A percentile compares a stretch with the other conserved stretches of the same genome.
Evolutionary conservation across 1,140 invertebrate genomes (phyloP).

Genomic region (Homalodisca vitripennis): DNA sequence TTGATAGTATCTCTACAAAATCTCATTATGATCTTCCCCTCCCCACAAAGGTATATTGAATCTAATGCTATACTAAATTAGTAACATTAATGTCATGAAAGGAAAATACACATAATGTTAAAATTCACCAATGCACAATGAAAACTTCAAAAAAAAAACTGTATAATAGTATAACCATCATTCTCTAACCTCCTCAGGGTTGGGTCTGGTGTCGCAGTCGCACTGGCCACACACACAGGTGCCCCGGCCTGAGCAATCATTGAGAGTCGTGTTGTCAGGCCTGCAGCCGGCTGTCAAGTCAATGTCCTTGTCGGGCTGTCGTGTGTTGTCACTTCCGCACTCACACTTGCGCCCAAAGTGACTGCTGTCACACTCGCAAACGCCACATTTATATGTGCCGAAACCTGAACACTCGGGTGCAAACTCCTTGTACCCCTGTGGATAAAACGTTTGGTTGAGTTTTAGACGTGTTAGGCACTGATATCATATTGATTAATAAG

Average conservation of each 20-base stretch:
- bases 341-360: slow-evolving; percentile 86
- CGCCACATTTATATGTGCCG: slow-evolving; percentile 80
- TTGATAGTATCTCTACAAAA: too few relatives aligned
- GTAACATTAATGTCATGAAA: too few relatives aligned
- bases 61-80: too few relatives aligned
- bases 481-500: too few relatives aligned
- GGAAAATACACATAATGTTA: too few relatives aligned
- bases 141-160: too few relatives aligned
- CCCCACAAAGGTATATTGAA: too few relatives aligned
- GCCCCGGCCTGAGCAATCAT: slow-evolving; percentile 74
- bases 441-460: too few relatives aligned
- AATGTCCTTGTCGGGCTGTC: slow-evolving; percentile 49
- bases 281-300: slow-evolving; percentile 64
- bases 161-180: too few relatives aligned
- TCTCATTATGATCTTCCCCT: too few relatives aligned
- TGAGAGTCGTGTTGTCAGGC: slow-evolving; percentile 64
- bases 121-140: too few relatives aligned
- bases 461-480: too few relatives aligned
- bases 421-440: slow-evolving; percentile 50
- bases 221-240: slow-evolving; percentile 80
- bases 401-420: slow-evolving; percentile 61
- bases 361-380: slow-evolving; percentile 78
- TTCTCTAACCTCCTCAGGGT: slow-evolving; percentile 58
- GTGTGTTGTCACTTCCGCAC: slow-evolving; percentile 61
- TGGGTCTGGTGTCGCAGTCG: slow-evolving; percentile 61